phyloP scores from a whole-genome alignment of 2,113 vertebrate genomes.

The Mohoua ochrocephala region DNA sequence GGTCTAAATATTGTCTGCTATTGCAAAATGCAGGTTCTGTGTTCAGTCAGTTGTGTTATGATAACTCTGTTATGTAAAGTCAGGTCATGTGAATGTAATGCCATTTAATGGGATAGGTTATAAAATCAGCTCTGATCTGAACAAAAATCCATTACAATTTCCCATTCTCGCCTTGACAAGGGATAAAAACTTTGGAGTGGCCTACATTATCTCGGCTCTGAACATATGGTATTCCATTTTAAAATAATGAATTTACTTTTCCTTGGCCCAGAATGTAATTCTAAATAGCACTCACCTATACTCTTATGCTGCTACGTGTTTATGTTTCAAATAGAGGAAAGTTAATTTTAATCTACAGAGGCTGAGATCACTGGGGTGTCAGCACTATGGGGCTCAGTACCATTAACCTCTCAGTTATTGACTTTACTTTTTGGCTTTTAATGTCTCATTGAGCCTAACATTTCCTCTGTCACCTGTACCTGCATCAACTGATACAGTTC shows the following conservation, averaged over 20 bases:
- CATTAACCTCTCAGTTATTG: background rate
- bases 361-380: background rate
- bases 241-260: conserved; percentile 1
- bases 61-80: conserved; percentile 7
- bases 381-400: background rate
- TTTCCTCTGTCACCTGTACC: background rate
- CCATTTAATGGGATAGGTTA: conserved; percentile 1
- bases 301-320: background rate
- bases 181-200: background rate
- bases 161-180: background rate
- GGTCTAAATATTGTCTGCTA: background rate
- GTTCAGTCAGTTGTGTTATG: background rate
- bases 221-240: background rate
- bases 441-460: background rate
- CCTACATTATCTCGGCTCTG: background rate
- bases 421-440: background rate
- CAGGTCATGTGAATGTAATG: conserved; percentile 3
- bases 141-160: background rate
- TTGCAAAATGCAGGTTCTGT: background rate
- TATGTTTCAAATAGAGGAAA: background rate
- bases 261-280: background rate
- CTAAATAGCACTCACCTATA: background rate
- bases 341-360: background rate
- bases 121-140: conserved; percentile 5
- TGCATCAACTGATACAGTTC: background rate